Evolutionary conservation across 2,888 invertebrate species (phyloP).

Genomic region (Drosophila koepferae): DNA sequence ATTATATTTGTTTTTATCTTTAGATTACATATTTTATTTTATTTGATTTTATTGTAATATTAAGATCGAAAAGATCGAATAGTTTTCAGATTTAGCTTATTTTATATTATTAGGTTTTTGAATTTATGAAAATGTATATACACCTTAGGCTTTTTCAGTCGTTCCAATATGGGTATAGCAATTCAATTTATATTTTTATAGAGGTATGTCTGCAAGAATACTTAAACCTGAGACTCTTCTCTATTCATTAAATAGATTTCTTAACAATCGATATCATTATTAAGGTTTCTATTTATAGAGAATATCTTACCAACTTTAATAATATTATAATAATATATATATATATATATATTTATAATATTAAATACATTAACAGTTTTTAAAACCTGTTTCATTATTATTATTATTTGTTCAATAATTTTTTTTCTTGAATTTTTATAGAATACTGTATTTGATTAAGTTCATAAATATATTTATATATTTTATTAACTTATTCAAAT

Average conservation of each 20-base stretch:
- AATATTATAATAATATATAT: too few relatives aligned
- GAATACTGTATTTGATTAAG: not conserved
- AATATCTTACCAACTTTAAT: not conserved
- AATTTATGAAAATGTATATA: not conserved
- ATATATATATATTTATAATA: too few relatives aligned
- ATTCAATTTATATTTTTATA: not conserved
- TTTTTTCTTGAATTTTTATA: not conserved
- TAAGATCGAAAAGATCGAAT: not conserved
- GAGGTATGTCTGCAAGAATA: too few relatives aligned
- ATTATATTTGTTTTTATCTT: too few relatives aligned
- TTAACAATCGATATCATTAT: not conserved
- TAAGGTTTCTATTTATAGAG: not conserved
- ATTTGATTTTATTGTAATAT: not conserved
- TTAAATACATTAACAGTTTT: not conserved
- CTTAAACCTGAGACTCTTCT: not conserved
- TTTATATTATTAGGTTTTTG: not conserved
- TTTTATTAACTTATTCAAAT: not conserved
- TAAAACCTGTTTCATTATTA: not conserved
- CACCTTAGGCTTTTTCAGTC: not conserved
- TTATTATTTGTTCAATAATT: not conserved
- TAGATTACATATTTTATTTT: not conserved
- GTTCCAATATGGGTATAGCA: not conserved
- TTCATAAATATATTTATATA: not conserved
- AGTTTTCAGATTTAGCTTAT: not conserved
- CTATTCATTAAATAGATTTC: not conserved